Evolutionary conservation across 2,797 vertebrate genomes (phyloP), one percentile per base, ranked within the genome.

Genomic region (Gouania willdenowi): DNA sequence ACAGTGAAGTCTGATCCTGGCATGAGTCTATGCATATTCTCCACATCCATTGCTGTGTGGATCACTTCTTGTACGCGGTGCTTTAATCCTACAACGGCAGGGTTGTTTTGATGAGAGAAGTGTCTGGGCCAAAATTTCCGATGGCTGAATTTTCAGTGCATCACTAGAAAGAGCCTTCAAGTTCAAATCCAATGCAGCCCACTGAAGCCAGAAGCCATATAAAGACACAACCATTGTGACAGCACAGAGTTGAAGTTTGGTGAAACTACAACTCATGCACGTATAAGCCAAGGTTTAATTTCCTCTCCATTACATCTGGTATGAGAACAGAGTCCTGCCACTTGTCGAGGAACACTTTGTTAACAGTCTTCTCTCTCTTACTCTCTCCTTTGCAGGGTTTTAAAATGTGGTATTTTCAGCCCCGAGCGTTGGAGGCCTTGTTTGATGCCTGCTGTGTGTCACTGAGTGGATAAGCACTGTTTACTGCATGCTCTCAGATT

Each of bases 371-470:
- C 43, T 61, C 56, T 61, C 37, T 44, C 42, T 8, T 37, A 46
- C 37, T 44, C 42, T 8, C 37, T 46, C 37, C 44, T 59, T 47
- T 58, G 43, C 19, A 24, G 31, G 50, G 42, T 61, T 69, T 44
- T 51, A 19, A 70, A 66, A 74, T 66, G 72, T 69, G 75, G 49
- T 64, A 69, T 53, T 64, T 55, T 61, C 40, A 42, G 52, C 71
- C 41, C 11, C 2, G 6, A 41, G 63, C 42, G 17, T 23, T 51
- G 65, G 63, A 55, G 53, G 42, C 32, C 50, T 47, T 48, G 58
- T 78, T 77, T 71, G 57, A 70, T 52, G 35, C 66, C 62, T 64
- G 69, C 59, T 75, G 71, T 41, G 58, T 23, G 71, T 66, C 59
- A 69, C 32, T 37, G 41, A 3, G 17, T 44, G 20, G 56, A 60